phyloP scores from a whole-genome alignment of 2,797 vertebrate species.

The Microhierax caerulescens region DNA sequence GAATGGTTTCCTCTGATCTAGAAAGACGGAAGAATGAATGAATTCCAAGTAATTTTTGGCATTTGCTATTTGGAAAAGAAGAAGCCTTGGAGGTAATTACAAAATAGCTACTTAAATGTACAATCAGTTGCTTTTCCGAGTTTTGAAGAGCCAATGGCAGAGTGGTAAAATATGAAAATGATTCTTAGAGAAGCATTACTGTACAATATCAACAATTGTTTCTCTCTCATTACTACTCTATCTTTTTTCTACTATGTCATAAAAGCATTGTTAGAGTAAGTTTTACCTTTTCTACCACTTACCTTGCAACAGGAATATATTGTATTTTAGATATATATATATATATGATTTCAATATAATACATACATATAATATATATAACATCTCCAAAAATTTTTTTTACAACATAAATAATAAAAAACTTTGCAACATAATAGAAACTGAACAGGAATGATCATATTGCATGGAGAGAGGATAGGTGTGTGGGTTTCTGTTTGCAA shows the following conservation, averaged over 20 bases:
- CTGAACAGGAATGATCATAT: background rate
- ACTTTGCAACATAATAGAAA: background rate
- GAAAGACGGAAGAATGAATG: background rate
- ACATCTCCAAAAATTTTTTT: background rate
- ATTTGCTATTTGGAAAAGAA: background rate
- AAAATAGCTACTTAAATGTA: background rate
- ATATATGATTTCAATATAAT: background rate
- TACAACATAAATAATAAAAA: no score
- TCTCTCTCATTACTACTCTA: background rate
- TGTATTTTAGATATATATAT: no score
- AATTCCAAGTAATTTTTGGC: background rate
- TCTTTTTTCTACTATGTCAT: background rate
- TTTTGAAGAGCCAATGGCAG: background rate
- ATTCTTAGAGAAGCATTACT: background rate
- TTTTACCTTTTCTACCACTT: background rate
- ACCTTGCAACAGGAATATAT: background rate
- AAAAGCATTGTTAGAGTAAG: background rate
- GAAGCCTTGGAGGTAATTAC: background rate
- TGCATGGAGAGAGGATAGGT: background rate
- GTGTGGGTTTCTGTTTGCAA: background rate
- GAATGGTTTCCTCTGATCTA: background rate
- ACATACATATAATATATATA: background rate
- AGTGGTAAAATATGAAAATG: background rate
- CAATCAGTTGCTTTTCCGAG: background rate
- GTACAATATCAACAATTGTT: background rate